Base-by-base conservation (phyloP, 1,140 invertebrate genomes). In the Eubasilissa regina region DNA sequence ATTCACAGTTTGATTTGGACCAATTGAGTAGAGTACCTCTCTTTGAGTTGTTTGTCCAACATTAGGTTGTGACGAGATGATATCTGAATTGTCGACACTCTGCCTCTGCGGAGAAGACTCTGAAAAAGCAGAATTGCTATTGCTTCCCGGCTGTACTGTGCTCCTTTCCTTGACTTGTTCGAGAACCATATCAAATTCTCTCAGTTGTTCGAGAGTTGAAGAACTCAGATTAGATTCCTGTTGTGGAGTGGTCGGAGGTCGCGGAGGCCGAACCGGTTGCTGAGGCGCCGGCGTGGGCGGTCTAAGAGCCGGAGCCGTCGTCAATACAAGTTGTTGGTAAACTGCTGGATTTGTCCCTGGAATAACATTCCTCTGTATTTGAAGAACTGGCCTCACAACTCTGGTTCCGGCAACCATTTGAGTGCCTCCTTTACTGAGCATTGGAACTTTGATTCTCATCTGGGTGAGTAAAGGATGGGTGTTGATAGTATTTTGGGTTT, bases 181-280 rank as follows among this genome's bases (percentile, higher is more conserved):
- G 55, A 95, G 87, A 0, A 96, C 94, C 86, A 94, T 94, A 85
- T 96, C 94, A 84, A 96, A 96, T 85, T 96, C 94, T 47, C 94
- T 87, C 7, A 96, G 84, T 83, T 95, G 94, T 85, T 96, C 94
- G 21, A 95, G 85, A 10, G 94, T 95, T 9, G 92, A 91, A 21
- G 89, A 86, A 72, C 89, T 89, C 85, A 89, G 85, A 80, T 89
- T 87, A n/a, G 89, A 87, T 83, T 89, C 86, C 6, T 88, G 78
- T 68, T 87, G 84, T 0, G 86, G 83, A 79, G 78, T 87, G 79
- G 77, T 87, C 73, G 87, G 85, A 21, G 75, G 80, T 25, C 43
- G 79, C 72, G 51, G 86, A 74, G 47, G 86, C 75, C 78, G 83
- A 84, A 76, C 84, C 66, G 86, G 86, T 79, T 89, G 88, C 4